Conservation (phyloP, 2,113 vertebrate species). For the Chlorodrepanis virens region DNA sequence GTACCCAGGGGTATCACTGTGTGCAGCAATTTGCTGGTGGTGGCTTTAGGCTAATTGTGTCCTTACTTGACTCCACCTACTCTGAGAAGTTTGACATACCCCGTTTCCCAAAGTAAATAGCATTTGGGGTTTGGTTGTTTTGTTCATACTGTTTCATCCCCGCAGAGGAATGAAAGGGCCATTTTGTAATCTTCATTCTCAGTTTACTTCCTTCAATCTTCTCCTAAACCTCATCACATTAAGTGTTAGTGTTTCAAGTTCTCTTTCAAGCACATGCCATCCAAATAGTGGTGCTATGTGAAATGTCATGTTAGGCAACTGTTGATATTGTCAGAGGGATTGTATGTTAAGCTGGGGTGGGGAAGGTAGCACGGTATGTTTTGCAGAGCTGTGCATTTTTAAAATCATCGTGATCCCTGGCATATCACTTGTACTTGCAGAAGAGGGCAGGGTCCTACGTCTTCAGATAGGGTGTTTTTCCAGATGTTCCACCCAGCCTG, state of each 20-base stretch:
- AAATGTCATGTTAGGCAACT: constrained; percentile 35
- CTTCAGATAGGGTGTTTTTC: not conserved
- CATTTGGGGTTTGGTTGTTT: constrained; percentile 32
- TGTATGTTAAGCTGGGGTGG: constrained; percentile 58
- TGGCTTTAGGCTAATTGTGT: not conserved
- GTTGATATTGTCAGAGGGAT: constrained; percentile 49
- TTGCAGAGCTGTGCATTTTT: constrained; percentile 53
- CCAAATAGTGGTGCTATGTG: constrained; percentile 2
- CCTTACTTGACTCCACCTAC: constrained; percentile 30
- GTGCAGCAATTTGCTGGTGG: not conserved
- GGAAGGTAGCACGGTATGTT: constrained; percentile 6
- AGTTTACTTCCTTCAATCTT: constrained; percentile 48
- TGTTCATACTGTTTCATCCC: constrained; percentile 11
- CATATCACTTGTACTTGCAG: not conserved
- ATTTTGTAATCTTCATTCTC: constrained; percentile 56
- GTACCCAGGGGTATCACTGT: rapidly evolving
- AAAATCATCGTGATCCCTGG: not conserved
- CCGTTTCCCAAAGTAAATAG: constrained; percentile 30
- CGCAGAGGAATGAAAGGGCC: not conserved
- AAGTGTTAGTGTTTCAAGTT: not conserved
- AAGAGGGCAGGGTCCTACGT: constrained; percentile 1
- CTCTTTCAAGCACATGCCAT: constrained; percentile 34
- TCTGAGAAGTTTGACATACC: not conserved
- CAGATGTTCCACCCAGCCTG: not conserved
- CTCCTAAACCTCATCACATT: not conserved